Base-by-base conservation (phyloP, 1,140 invertebrate genomes). In the Drosophila orosa region DNA sequence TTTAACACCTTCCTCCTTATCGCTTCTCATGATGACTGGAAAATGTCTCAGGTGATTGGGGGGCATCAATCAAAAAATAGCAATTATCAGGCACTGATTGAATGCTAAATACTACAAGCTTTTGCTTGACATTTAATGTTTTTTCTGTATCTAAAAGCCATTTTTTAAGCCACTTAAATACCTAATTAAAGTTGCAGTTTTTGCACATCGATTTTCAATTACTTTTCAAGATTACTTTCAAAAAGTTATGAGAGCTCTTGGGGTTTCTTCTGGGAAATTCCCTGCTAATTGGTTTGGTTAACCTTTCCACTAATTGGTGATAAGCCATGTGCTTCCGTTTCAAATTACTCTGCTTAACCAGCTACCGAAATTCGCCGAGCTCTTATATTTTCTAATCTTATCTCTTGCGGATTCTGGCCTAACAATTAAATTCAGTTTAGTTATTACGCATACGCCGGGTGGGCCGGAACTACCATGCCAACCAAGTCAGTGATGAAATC, bases 361-460 rank as follows among this genome's bases (percentile, higher is more conserved):
- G 17, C 8, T 45, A 66, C 47, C 31, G 50, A 80, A 44, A 47
- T 77, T 81, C 42, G 42, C 58, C 55, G 29, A 25, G 13, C 15
- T 3, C 35, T 24, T 39, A n/a, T 19, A 17, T 24, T 8, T 19
- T 9, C 19, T 48, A 83, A 83, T 83, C 80, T 83, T 75, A 83
- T 84, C 63, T n/a, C 0, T 3, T 1, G 3, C 7, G 19, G 25
- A 40, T 42, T 56, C 33, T 19, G 31, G 42, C 22, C 9, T 6
- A 29, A 45, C 65, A n/a, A 66, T 68, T 66, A 66, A 66, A 37
- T 55, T 71, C 56, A 27, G 62, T 65, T 79, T 45, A 79, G 22
- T 58, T 58, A 79, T 79, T 75, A 84, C 48, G 75, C 27, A 84
- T 79, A 75, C 80, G 63, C 56, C 35, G 56, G 27, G 63, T 62